These are phyloP conservation scores for Rhyacichthys aspro DNA, from an alignment of 2,797 vertebrate genomes.

Conservation along the genomic window DNA sequence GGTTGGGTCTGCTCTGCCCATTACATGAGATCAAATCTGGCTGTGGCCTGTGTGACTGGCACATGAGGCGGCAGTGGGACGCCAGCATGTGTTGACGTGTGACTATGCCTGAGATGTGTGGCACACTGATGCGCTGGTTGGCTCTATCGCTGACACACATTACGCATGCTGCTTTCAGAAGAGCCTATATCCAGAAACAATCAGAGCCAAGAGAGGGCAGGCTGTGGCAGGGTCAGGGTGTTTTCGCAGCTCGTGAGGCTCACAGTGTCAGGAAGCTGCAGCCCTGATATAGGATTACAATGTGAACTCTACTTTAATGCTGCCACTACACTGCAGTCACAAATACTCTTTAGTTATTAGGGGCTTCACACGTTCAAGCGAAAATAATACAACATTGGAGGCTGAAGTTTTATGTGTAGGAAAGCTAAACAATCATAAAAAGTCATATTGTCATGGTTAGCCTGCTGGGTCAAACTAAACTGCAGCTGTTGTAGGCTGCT, in stretches of 20 bases:
- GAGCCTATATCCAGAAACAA: constrained; percentile 29
- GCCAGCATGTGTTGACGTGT: constrained; percentile 33
- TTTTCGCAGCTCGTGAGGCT: constrained; percentile 17
- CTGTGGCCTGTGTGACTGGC: constrained; percentile 46
- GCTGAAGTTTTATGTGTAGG: too few relatives aligned
- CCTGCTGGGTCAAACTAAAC: neutral
- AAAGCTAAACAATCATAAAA: too few relatives aligned
- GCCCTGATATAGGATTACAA: constrained; percentile 33
- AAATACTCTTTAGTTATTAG: neutral
- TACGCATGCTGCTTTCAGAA: constrained; percentile 18
- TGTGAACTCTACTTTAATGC: constrained; percentile 13
- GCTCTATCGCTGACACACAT: constrained; percentile 35
- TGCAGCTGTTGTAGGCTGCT: neutral
- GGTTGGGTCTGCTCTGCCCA: constrained; percentile 26
- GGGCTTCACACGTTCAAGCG: too few relatives aligned
- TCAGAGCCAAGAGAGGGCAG: constrained; percentile 13
- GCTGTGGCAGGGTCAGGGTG: constrained; percentile 28
- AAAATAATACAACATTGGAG: too few relatives aligned
- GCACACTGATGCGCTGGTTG: constrained; percentile 47
- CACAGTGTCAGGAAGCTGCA: constrained; percentile 16
- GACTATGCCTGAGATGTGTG: constrained; percentile 29
- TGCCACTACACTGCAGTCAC: constrained; percentile 20
- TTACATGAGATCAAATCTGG: constrained; percentile 54
- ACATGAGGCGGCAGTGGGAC: constrained; percentile 22
- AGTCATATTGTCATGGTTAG: neutral